Evolutionary conservation across 2,888 invertebrate genomes (phyloP), one percentile per base, ranked within the genome.

Genomic region (Orthonevra nobilis): DNA sequence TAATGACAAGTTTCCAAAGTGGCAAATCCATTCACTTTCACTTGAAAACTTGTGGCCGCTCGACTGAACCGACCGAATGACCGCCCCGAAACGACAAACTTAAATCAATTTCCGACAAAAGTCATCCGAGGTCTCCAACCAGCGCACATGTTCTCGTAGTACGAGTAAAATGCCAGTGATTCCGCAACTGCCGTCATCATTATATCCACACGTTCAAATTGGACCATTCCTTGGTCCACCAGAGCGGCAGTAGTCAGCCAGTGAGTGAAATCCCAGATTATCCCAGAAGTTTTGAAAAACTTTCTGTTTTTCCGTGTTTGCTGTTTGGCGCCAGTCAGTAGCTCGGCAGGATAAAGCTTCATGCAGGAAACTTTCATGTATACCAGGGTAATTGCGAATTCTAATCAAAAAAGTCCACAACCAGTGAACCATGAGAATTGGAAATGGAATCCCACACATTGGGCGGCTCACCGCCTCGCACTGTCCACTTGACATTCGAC

Each of bases 1-100:
- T 77, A 72, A 77, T 77, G 77, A 70, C 75, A 75, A 61, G 54
- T 69, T 75, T 69, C 40, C 52, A 44, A 75, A 75, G 75, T 75
- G 61, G 64, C 72, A 77, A 77, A 64, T 60, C 72, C 72, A 60
- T 77, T 77, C 72, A 52, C 72, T 77, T 60, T 72, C 72, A 54
- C 69, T 75, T 48, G 48, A 54, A 34, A 72, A 58, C 58, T 72
- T 46, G 61, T 42, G 23, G 48, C 36, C 20, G 36, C 23, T 46
- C 26, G 3, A 23, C 23, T 3, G 23, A 3, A 23, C 23, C 23
- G 36, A n/a, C 72, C 44, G 30, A 3, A 14, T 4, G n/a, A 6
- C 19, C 5, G 12, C 1, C 14, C 56, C 58, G 56, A 52, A 60
- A 66, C 52, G 64, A n/a, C 56, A 58, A 54, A 72, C 77, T 64